Percentiles rank a stretch among this genome's conserved stretches.
These are phyloP conservation scores for Lipophrys pholis DNA, from an alignment of 2,113 vertebrate genomes.

Conservation along the genomic window DNA sequence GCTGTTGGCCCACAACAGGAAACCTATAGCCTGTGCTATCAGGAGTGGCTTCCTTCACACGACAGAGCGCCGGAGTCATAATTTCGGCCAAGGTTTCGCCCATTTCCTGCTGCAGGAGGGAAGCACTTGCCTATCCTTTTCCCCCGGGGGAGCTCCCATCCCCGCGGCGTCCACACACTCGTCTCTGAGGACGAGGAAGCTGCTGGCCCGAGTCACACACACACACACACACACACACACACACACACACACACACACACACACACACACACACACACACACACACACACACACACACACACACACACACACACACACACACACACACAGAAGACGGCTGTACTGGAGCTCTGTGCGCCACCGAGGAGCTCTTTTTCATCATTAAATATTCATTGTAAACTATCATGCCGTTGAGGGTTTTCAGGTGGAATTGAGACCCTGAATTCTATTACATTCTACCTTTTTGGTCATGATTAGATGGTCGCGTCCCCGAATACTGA, in stretches of 20 bases:
- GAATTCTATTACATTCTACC: too few relatives aligned
- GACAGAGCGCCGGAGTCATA: slow-evolving; percentile 88
- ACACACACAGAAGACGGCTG: neutral
- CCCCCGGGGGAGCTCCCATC: slow-evolving; percentile 73
- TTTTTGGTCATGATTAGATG: too few relatives aligned
- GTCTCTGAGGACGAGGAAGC: slow-evolving; percentile 2
- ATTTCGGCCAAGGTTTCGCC: slow-evolving; percentile 89
- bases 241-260: too few relatives aligned
- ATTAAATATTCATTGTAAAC: too few relatives aligned
- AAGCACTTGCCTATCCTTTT: slow-evolving; percentile 79
- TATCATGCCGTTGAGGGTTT: too few relatives aligned
- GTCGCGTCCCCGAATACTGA: too few relatives aligned
- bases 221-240: neutral
- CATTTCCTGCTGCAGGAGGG: slow-evolving; percentile 91
- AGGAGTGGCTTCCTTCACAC: slow-evolving; percentile 91
- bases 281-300: too few relatives aligned
- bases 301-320: too few relatives aligned
- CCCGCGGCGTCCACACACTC: slow-evolving; percentile 5
- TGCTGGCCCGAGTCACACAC: neutral
- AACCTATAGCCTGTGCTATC: slow-evolving; percentile 91
- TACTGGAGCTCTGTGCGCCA: neutral
- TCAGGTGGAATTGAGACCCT: too few relatives aligned
- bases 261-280: too few relatives aligned
- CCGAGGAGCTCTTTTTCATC: neutral
- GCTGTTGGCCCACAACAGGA: slow-evolving; percentile 91